Conservation (phyloP, 2,888 invertebrate species). For the Fragum sueziense region DNA sequence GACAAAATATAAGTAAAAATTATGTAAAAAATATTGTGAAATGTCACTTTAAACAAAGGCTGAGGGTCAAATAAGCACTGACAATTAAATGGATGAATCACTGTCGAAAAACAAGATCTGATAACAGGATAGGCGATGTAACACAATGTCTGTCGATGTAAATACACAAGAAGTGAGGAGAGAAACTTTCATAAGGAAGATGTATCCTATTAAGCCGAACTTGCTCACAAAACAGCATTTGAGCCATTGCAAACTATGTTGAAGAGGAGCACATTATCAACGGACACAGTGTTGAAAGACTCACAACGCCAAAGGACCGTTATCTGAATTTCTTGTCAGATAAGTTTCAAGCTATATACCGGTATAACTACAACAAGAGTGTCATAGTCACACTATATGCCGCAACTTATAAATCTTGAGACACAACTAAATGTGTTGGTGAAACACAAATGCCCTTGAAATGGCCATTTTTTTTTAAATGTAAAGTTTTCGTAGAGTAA, state of each 20-base stretch:
- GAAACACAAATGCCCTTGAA: too few relatives aligned
- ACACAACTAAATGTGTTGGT: too few relatives aligned
- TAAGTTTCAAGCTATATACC: conserved; percentile 29
- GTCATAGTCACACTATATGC: too few relatives aligned
- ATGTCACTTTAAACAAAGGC: too few relatives aligned
- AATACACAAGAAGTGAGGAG: conserved; percentile 30
- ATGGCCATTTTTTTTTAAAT: too few relatives aligned
- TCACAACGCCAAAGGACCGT: conserved; percentile 39
- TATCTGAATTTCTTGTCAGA: conserved; percentile 22
- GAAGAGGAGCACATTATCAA: conserved; percentile 25
- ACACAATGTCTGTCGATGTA: conserved; percentile 29
- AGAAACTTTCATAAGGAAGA: conserved; percentile 13
- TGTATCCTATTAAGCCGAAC: not conserved
- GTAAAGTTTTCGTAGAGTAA: too few relatives aligned
- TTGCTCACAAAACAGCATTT: conserved; percentile 27
- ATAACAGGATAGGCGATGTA: conserved; percentile 36
- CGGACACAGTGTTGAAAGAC: conserved; percentile 37
- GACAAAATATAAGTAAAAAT: conserved; percentile 35
- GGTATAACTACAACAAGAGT: too few relatives aligned
- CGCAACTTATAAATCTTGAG: too few relatives aligned
- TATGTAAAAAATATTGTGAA: conserved; percentile 33
- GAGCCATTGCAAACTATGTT: conserved; percentile 24
- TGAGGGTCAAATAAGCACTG: conserved; percentile 30
- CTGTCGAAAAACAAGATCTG: conserved; percentile 22
- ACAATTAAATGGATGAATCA: conserved; percentile 7